A percentile compares a stretch with the other conserved stretches of the same genome.
Conservation (phyloP, 2,113 vertebrate species). For the Paraplagusia blochii region DNA sequence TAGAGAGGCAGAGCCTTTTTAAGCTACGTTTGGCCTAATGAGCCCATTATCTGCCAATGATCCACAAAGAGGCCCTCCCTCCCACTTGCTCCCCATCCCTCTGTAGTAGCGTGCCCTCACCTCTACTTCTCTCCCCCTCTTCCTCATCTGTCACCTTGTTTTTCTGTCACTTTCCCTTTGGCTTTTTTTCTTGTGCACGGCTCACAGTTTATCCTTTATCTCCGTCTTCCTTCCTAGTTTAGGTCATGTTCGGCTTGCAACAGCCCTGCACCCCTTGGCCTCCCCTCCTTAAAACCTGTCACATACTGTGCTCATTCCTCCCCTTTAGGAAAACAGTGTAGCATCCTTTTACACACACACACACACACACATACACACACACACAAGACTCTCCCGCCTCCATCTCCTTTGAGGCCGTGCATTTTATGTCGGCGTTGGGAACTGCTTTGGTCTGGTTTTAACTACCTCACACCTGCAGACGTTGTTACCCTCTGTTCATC, state of each 20-base stretch:
- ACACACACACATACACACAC: too few relatives aligned
- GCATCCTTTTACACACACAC: conserved; percentile 37
- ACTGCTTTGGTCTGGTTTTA: conserved; percentile 58
- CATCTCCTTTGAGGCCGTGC: conserved; percentile 37
- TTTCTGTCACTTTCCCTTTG: conserved; percentile 33
- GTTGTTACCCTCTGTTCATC: conserved; percentile 48
- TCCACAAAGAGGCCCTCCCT: conserved; percentile 72
- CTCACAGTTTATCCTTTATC: conserved; percentile 24
- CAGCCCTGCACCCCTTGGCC: background rate
- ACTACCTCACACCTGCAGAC: conserved; percentile 66
- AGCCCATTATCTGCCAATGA: conserved; percentile 81
- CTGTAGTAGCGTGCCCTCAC: conserved; percentile 27
- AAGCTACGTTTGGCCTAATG: conserved; percentile 77
- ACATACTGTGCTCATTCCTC: conserved; percentile 54
- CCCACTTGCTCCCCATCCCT: conserved; percentile 38
- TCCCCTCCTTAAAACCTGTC: conserved; percentile 38
- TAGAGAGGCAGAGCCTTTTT: conserved; percentile 76
- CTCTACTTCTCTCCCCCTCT: conserved; percentile 22
- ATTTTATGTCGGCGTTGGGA: conserved; percentile 60
- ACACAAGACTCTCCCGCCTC: conserved; percentile 37
- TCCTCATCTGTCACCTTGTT: conserved; percentile 38
- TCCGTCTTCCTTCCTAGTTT: conserved; percentile 37
- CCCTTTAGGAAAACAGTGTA: conserved; percentile 42
- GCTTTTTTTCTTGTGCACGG: conserved; percentile 5
- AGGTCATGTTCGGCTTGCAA: conserved; percentile 39